Conservation (phyloP, 2,113 vertebrate genomes). For the Cyprinodon brontotheroides region DNA sequence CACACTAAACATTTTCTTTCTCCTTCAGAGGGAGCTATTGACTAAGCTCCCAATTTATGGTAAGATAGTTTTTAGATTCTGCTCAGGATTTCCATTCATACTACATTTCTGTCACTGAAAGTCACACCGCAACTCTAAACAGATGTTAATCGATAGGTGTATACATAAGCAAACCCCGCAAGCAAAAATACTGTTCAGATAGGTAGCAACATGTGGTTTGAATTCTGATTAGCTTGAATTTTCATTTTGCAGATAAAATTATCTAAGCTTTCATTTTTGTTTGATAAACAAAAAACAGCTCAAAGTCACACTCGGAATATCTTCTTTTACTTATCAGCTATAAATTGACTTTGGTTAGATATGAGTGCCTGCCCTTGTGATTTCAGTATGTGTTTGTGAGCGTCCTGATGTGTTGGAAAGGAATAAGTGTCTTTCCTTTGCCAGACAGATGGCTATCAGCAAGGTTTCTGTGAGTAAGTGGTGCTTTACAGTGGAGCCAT, state of each 20-base stretch:
- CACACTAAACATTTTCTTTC: slow-evolving; percentile 45
- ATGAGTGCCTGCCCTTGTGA: slow-evolving; percentile 38
- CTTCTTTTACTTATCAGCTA: slow-evolving; percentile 9
- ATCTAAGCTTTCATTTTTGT: slow-evolving; percentile 26
- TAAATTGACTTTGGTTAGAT: slow-evolving; percentile 23
- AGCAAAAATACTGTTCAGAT: slow-evolving; percentile 7
- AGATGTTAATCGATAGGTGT: slow-evolving; percentile 37
- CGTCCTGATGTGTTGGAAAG: slow-evolving; percentile 52
- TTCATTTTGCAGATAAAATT: slow-evolving; percentile 30
- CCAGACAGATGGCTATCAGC: slow-evolving; percentile 74
- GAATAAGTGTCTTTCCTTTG: slow-evolving; percentile 52
- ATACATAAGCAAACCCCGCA: background rate
- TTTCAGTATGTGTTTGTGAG: slow-evolving; percentile 46
- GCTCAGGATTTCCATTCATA: slow-evolving; percentile 35
- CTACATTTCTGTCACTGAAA: slow-evolving; percentile 38
- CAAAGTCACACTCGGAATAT: slow-evolving; percentile 35
- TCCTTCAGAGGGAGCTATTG: slow-evolving; percentile 73
- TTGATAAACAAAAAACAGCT: slow-evolving; percentile 22
- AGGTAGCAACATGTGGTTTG: background rate
- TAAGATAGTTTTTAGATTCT: slow-evolving; percentile 44
- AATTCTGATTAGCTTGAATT: slow-evolving; percentile 20
- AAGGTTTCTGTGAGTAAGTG: slow-evolving; percentile 63
- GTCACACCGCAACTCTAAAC: slow-evolving; percentile 25
- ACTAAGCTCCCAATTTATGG: slow-evolving; percentile 53
- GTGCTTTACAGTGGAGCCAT: slow-evolving; percentile 64